phyloP scores from a whole-genome alignment of 2,113 vertebrate species.

The Indri indri region DNA sequence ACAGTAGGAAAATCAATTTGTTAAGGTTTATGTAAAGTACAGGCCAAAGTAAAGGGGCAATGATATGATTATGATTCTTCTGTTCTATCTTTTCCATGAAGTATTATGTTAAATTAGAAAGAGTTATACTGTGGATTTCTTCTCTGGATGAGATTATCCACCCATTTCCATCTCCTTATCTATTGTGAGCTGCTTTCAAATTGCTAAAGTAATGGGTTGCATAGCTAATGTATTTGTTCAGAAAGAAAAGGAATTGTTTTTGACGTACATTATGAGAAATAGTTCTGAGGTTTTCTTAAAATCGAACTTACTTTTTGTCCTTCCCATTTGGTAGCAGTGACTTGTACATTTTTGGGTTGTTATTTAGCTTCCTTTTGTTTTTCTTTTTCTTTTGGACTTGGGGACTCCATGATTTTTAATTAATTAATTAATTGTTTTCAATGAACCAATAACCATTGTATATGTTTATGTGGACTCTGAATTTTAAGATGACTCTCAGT shows the following conservation, averaged over 20 bases:
- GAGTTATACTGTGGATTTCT: slow-evolving; percentile 28
- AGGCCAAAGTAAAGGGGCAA: not conserved
- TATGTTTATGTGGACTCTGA: not conserved
- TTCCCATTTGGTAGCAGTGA: not conserved
- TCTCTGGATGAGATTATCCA: slow-evolving; percentile 59
- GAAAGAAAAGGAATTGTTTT: slow-evolving; percentile 25
- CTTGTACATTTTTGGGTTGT: not conserved
- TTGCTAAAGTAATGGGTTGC: slow-evolving; percentile 29
- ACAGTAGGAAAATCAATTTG: slow-evolving; percentile 66
- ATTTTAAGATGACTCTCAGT: not conserved
- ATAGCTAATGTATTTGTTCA: slow-evolving; percentile 38
- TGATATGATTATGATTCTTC: slow-evolving; percentile 62
- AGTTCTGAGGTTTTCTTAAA: not conserved
- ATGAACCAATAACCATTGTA: not conserved
- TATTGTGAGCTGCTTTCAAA: slow-evolving; percentile 47
- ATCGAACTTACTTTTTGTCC: not conserved
- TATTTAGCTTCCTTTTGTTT: not conserved
- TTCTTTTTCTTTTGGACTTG: not conserved
- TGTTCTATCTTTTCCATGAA: slow-evolving; percentile 36
- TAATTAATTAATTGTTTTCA: not conserved
- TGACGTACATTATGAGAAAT: slow-evolving; percentile 35
- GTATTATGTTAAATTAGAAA: slow-evolving; percentile 57
- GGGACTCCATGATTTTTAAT: not conserved
- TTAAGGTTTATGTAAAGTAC: slow-evolving; percentile 48
- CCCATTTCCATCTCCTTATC: slow-evolving; percentile 68